Evolutionary conservation across 2,797 vertebrate species (phyloP).

Genomic region (Leptodactylus fallax): DNA sequence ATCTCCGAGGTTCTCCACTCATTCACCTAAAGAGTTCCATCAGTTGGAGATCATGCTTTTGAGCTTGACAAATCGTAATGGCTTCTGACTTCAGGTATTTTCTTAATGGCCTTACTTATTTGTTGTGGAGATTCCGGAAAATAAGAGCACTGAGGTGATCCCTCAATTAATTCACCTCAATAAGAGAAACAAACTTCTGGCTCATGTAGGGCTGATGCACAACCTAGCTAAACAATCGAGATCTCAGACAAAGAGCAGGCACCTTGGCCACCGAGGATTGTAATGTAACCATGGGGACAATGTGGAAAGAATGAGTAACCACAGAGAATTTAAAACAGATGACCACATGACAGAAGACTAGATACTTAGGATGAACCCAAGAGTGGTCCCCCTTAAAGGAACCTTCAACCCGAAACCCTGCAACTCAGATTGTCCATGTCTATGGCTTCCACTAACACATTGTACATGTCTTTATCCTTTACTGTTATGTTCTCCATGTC

Average conservation of each 20-base stretch:
- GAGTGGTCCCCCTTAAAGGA: neutral
- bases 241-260: slow-evolving; percentile 37
- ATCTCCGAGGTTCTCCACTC: no score
- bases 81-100: neutral
- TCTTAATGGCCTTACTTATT: no score
- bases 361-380: neutral
- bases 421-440: neutral
- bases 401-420: neutral
- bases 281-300: slow-evolving; percentile 17
- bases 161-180: slow-evolving; percentile 6
- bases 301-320: neutral
- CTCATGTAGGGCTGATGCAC: neutral
- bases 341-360: slow-evolving; percentile 1
- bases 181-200: slow-evolving; percentile 5
- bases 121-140: neutral
- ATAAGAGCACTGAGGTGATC: neutral
- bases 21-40: no score
- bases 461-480: neutral
- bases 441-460: neutral
- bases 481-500: neutral
- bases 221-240: slow-evolving; percentile 14
- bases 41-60: neutral
- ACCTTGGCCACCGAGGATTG: neutral
- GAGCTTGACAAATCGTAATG: neutral
- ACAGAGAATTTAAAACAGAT: neutral